Evolutionary conservation across 2,888 invertebrate species (phyloP), one percentile per base, ranked within the genome.

Genomic region (Sinhomidia bicolor): DNA sequence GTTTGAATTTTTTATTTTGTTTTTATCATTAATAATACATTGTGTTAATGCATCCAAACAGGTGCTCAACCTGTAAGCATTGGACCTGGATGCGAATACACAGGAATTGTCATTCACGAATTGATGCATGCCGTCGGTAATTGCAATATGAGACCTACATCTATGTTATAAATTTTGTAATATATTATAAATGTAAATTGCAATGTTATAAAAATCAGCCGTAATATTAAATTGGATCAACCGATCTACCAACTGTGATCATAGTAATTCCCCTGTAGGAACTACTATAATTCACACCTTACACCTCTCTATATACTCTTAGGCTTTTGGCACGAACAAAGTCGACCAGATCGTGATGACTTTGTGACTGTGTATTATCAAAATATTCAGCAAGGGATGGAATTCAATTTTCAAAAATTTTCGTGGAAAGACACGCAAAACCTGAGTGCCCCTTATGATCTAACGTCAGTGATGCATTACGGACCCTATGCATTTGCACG

Each of bases 301-400:
- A n/a, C n/a, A n/a, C n/a, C n/a, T n/a, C n/a, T n/a, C n/a, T n/a
- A n/a, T n/a, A n/a, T n/a, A n/a, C n/a, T n/a, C n/a, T n/a, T n/a
- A n/a, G 94, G 94, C 0, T 94, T 94, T 92, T 94, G 94, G 94
- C 94, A 94, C 91, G 94, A 94, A 90, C 94, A 94, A 91, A 94
- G 93, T 84, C 92, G 94, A 47, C 92, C 92, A 1, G 94, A 95
- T 93, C 92, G 94, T 26, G 94, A 94, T 90, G 92, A 93, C 10
- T 93, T 93, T 92, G 93, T 95, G 60, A 93, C 90, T 32, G 93
- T 94, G 71, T 84, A 92, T 29, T 92, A 90, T 85, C 71, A 92
- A 14, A 93, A 93, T 68, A 92, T 93, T 71, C 83, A 90, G 26
- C 89, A 89, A 93, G 93, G 93, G 29, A 93, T 93, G 92, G 93